Evolutionary conservation across 2,888 invertebrate species (phyloP).

Genomic region (Melanchra persicariae): DNA sequence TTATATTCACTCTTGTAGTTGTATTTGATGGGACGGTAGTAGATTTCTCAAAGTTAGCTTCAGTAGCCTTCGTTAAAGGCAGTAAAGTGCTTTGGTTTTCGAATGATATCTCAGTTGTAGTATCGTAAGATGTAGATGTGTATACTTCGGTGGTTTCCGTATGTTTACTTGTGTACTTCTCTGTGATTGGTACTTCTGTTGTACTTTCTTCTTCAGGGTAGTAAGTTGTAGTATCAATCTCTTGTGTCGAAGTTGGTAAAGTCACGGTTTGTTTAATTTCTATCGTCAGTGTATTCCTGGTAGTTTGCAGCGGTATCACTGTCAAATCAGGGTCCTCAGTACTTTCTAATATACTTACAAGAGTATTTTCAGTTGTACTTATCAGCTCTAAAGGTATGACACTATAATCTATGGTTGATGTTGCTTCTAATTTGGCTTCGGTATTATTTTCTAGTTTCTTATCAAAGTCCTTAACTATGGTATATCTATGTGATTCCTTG

Average conservation of each 20-base stretch:
- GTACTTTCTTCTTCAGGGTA: slow-evolving; percentile 65
- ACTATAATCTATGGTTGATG: slow-evolving; percentile 79
- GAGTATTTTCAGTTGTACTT: slow-evolving; percentile 82
- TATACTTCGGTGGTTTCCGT: slow-evolving; percentile 45
- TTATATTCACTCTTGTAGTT: slow-evolving; percentile 45
- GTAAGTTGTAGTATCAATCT: slow-evolving; percentile 62
- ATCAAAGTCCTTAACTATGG: slow-evolving; percentile 73
- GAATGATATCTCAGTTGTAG: slow-evolving; percentile 46
- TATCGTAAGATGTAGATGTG: slow-evolving; percentile 38
- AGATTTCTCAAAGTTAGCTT: slow-evolving; percentile 45
- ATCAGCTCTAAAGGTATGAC: slow-evolving; percentile 86
- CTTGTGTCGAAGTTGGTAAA: slow-evolving; percentile 75
- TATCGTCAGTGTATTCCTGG: slow-evolving; percentile 73
- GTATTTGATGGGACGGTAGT: slow-evolving; percentile 31
- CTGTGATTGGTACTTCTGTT: slow-evolving; percentile 41
- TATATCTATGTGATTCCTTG: slow-evolving; percentile 83
- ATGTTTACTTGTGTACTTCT: slow-evolving; percentile 47
- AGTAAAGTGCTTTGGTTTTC: slow-evolving; percentile 43
- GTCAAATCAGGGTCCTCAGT: slow-evolving; percentile 83
- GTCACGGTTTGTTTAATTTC: slow-evolving; percentile 79
- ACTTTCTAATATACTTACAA: slow-evolving; percentile 79
- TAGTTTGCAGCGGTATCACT: slow-evolving; percentile 83
- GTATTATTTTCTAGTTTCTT: slow-evolving; percentile 61
- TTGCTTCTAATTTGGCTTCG: slow-evolving; percentile 68
- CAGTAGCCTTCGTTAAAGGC: slow-evolving; percentile 41